Evolutionary conservation across 2,797 vertebrate species (phyloP).

Genomic region (Hoplostethus atlanticus): DNA sequence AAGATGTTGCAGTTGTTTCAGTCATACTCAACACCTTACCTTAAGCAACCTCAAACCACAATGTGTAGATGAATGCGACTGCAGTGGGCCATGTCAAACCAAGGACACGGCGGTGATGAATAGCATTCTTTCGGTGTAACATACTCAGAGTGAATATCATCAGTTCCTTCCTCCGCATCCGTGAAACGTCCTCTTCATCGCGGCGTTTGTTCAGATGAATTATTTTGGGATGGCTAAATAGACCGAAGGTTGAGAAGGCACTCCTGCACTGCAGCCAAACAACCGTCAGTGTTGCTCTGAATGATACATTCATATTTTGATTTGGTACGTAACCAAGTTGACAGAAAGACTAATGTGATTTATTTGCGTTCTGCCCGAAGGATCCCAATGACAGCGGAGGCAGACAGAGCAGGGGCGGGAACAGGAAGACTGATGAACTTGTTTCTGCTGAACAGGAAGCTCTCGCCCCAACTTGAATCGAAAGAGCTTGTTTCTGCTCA

Average conservation of each 20-base stretch:
- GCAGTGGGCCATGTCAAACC: neutral
- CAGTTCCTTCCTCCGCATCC: constrained; percentile 24
- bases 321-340: constrained; percentile 48
- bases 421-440: constrained; percentile 38
- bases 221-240: constrained; percentile 19
- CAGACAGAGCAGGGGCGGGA: constrained; percentile 1
- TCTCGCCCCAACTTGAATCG: constrained; percentile 19
- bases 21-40: neutral
- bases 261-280: constrained; percentile 22
- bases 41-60: no score
- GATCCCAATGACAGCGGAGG: constrained; percentile 54
- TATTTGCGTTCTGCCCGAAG: constrained; percentile 63
- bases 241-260: constrained; percentile 31
- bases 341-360: constrained; percentile 73
- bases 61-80: no score
- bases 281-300: constrained; percentile 16
- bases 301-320: constrained; percentile 43
- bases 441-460: constrained; percentile 29
- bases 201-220: neutral
- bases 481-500: constrained; percentile 48
- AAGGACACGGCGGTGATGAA: no score
- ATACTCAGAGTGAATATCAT: constrained; percentile 8
- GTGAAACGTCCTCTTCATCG: constrained; percentile 1
- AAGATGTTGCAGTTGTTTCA: no score
- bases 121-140: neutral